A percentile compares a stretch with the other conserved stretches of the same genome.
Evolutionary conservation across 2,113 vertebrate species (phyloP).

Genomic region (Strigops habroptila): DNA sequence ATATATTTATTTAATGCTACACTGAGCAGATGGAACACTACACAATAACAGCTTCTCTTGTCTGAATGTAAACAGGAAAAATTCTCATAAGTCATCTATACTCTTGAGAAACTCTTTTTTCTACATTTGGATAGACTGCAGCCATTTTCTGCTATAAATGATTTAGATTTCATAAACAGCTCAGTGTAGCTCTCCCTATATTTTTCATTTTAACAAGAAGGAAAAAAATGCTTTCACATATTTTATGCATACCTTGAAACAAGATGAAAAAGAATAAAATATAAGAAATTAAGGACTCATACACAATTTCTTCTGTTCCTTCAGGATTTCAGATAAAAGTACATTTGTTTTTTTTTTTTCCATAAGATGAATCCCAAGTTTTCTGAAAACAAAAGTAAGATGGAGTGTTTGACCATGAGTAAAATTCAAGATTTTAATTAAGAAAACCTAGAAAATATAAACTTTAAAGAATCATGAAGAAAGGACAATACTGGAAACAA

Average conservation of each 20-base stretch:
- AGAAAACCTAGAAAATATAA: background rate
- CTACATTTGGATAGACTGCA: background rate
- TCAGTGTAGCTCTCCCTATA: background rate
- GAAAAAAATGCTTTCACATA: background rate
- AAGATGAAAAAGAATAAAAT: background rate
- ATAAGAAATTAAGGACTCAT: background rate
- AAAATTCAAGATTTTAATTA: background rate
- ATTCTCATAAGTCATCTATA: background rate
- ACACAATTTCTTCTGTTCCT: background rate
- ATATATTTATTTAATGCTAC: slow-evolving; percentile 61
- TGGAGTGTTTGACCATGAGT: background rate
- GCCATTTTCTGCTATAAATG: background rate
- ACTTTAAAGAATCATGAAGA: background rate
- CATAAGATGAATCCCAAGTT: background rate
- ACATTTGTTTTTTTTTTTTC: background rate
- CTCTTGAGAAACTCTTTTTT: slow-evolving; percentile 22
- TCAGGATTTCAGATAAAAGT: background rate
- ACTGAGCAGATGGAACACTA: slow-evolving; percentile 40
- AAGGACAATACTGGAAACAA: background rate
- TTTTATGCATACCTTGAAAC: background rate
- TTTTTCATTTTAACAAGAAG: background rate
- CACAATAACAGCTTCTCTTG: slow-evolving; percentile 7
- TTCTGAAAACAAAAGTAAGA: background rate
- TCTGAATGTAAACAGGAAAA: slow-evolving; percentile 11
- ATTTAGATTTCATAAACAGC: slow-evolving; percentile 3